Conservation (phyloP, 2,113 vertebrate genomes). For the Lanius collurio region DNA sequence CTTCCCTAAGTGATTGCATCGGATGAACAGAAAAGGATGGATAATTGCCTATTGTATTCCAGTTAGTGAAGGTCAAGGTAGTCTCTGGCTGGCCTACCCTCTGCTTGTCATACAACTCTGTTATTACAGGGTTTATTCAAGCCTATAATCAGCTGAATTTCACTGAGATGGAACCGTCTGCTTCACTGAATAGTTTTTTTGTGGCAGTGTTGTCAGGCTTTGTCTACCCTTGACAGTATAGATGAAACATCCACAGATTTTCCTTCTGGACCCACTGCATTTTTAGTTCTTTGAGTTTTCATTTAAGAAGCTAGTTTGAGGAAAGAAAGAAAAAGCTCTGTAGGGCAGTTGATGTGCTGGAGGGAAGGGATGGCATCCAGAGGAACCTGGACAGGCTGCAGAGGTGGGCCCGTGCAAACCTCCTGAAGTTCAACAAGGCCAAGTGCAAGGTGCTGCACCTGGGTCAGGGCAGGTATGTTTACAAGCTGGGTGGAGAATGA, state of each 20-base stretch:
- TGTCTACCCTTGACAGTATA: not conserved
- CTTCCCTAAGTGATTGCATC: not conserved
- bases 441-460: not conserved
- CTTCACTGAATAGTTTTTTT: not conserved
- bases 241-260: not conserved
- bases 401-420: too few relatives aligned
- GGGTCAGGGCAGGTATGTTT: too few relatives aligned
- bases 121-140: conserved; percentile 29
- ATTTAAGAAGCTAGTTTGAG: not conserved
- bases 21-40: not conserved
- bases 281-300: not conserved
- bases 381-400: not conserved
- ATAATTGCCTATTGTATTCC: conserved; percentile 47
- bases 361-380: not conserved
- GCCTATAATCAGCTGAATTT: conserved; percentile 1
- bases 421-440: fast-evolving
- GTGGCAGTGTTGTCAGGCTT: not conserved
- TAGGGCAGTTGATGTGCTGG: not conserved
- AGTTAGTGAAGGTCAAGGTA: conserved; percentile 36
- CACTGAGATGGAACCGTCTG: not conserved
- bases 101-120: conserved; percentile 17
- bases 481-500: not conserved
- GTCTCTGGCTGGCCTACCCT: not conserved
- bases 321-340: not conserved
- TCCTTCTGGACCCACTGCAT: not conserved